Percentiles rank a stretch among this genome's conserved stretches.
Evolutionary conservation across 2,888 invertebrate genomes (phyloP).

Genomic region (Pandemis cinnamomeana): DNA sequence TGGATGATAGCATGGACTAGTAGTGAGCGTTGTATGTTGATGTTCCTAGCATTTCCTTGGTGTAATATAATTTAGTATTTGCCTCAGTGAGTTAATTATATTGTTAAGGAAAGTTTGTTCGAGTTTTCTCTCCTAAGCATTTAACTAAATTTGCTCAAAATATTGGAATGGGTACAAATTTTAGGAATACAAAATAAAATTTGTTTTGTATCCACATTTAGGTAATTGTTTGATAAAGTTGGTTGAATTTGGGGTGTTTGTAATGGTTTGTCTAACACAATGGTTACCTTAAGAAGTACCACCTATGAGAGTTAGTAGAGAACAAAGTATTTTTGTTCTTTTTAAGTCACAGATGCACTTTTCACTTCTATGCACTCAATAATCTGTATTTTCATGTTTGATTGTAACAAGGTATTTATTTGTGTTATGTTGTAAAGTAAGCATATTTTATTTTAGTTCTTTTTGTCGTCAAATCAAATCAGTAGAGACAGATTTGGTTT

Average conservation of each 20-base stretch:
- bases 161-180: constrained; percentile 60
- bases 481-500: not conserved
- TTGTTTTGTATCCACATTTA: constrained; percentile 52
- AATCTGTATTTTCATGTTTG: not conserved
- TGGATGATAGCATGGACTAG: constrained; percentile 55
- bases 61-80: constrained; percentile 51
- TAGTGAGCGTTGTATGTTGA: constrained; percentile 62
- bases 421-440: constrained; percentile 1
- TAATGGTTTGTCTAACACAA: constrained; percentile 55
- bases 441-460: not conserved
- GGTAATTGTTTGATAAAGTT: constrained; percentile 45
- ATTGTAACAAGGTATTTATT: constrained; percentile 1
- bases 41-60: constrained; percentile 68
- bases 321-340: constrained; percentile 66
- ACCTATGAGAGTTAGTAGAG: constrained; percentile 58
- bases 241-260: constrained; percentile 46
- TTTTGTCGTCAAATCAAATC: not conserved
- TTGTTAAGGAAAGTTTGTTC: constrained; percentile 48
- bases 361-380: constrained; percentile 24
- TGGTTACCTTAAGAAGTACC: constrained; percentile 66
- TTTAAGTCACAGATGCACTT: constrained; percentile 68
- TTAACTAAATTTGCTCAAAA: constrained; percentile 68
- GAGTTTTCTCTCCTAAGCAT: constrained; percentile 48
- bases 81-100: constrained; percentile 34
- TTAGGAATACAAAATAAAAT: constrained; percentile 40